phyloP scores from a whole-genome alignment of 2,888 invertebrate genomes.

The Drosophila nr. fundita region DNA sequence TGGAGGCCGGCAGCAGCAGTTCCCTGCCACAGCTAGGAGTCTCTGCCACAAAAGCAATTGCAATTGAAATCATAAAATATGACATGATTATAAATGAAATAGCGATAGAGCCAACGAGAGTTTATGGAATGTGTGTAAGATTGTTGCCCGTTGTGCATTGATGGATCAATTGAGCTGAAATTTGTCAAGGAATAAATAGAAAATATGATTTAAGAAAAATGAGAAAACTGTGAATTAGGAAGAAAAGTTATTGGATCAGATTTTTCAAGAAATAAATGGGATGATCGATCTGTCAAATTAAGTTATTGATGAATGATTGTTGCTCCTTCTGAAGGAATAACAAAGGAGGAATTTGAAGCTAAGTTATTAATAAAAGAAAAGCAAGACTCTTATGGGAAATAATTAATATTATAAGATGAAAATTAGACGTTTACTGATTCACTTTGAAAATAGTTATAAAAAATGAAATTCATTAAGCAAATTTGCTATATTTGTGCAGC shows the following conservation, averaged over 20 bases:
- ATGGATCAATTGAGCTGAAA: slow-evolving; percentile 11
- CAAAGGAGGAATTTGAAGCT: no score
- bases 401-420: not conserved
- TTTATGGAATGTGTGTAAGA: not conserved
- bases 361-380: not conserved
- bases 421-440: not conserved
- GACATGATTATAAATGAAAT: slow-evolving; percentile 42
- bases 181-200: slow-evolving; percentile 39
- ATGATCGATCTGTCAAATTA: not conserved
- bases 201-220: not conserved
- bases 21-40: slow-evolving; percentile 7
- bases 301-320: not conserved
- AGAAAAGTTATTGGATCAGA: not conserved
- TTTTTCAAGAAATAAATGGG: not conserved
- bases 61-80: slow-evolving; percentile 45
- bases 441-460: not conserved
- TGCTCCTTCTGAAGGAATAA: no score
- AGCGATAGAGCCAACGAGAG: slow-evolving; percentile 1
- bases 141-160: not conserved
- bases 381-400: not conserved
- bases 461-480: not conserved
- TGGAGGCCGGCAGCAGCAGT: slow-evolving; percentile 5
- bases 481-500: not conserved
- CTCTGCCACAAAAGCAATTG: slow-evolving; percentile 25
- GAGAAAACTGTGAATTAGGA: not conserved